phyloP scores from a whole-genome alignment of 2,888 invertebrate genomes.

The Crioceris asparagi region DNA sequence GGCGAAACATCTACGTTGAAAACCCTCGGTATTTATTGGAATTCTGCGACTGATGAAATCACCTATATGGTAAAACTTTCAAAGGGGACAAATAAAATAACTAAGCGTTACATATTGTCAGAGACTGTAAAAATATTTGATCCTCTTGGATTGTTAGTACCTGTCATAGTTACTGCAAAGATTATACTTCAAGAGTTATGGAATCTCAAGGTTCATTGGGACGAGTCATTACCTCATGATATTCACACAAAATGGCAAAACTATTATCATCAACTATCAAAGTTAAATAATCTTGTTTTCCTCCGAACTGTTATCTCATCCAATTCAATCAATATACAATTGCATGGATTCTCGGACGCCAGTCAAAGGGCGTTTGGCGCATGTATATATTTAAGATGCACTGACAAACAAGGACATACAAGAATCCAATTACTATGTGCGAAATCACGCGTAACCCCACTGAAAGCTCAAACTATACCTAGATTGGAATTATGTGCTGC shows the following conservation, averaged over 20 bases:
- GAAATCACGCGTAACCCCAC: slow-evolving; percentile 13
- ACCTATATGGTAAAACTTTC: neutral
- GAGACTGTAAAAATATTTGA: neutral
- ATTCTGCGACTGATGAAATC: neutral
- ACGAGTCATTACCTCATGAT: neutral
- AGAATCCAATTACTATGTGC: slow-evolving; percentile 10
- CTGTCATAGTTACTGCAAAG: neutral
- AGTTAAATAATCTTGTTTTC: slow-evolving; percentile 2
- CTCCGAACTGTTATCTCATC: slow-evolving; percentile 2
- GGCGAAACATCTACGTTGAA: neutral
- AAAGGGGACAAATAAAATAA: neutral
- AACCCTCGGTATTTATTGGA: slow-evolving; percentile 1
- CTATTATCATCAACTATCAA: neutral
- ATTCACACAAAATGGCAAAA: neutral
- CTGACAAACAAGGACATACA: neutral
- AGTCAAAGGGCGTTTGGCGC: slow-evolving; percentile 11
- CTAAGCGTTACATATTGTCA: neutral
- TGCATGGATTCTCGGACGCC: slow-evolving; percentile 14
- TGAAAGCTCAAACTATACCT: slow-evolving; percentile 11
- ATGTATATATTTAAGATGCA: slow-evolving; percentile 9
- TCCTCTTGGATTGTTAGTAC: slow-evolving; percentile 1
- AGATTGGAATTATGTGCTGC: slow-evolving; percentile 15
- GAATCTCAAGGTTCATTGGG: neutral
- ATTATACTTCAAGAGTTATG: neutral
- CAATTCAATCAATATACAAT: neutral